These are phyloP conservation scores for Minunthozetes semirufus DNA, from an alignment of 2,888 invertebrate species.

Conservation along the genomic window DNA sequence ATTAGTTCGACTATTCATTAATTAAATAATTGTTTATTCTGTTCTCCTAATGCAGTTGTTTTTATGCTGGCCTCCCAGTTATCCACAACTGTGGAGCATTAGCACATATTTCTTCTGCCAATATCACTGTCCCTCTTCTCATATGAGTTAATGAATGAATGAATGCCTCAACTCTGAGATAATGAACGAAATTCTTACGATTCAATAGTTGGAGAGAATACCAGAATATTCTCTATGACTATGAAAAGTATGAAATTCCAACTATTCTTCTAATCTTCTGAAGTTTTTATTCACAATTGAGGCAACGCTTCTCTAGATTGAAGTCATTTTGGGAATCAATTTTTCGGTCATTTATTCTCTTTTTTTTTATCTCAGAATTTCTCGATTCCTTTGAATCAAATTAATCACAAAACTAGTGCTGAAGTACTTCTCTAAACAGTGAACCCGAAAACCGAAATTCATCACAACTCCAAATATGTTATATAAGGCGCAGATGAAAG, in stretches of 20 bases:
- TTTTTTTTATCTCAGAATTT: not conserved
- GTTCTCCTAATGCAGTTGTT: not conserved
- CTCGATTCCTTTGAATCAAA: not conserved
- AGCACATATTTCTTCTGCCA: not conserved
- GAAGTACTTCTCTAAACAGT: not conserved
- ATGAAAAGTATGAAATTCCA: not conserved
- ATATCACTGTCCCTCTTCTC: not conserved
- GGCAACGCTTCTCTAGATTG: not conserved
- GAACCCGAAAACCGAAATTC: not conserved
- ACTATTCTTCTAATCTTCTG: not conserved
- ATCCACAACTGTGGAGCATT: not conserved
- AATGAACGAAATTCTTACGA: constrained; percentile 25
- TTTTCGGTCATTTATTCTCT: not conserved
- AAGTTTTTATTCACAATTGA: not conserved
- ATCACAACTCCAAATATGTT: not conserved
- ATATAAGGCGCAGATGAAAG: too few relatives aligned
- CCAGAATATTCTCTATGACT: not conserved
- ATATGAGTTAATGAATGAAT: constrained; percentile 17
- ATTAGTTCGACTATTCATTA: not conserved
- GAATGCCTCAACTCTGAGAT: constrained; percentile 23
- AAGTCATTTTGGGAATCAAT: not conserved
- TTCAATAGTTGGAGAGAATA: not conserved
- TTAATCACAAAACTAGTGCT: not conserved
- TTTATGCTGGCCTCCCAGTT: not conserved
- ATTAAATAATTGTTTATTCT: not conserved